A percentile compares a stretch with the other conserved stretches of the same genome.
phyloP scores from a whole-genome alignment of 2,888 invertebrate species.

The Argyra leucocephala region DNA sequence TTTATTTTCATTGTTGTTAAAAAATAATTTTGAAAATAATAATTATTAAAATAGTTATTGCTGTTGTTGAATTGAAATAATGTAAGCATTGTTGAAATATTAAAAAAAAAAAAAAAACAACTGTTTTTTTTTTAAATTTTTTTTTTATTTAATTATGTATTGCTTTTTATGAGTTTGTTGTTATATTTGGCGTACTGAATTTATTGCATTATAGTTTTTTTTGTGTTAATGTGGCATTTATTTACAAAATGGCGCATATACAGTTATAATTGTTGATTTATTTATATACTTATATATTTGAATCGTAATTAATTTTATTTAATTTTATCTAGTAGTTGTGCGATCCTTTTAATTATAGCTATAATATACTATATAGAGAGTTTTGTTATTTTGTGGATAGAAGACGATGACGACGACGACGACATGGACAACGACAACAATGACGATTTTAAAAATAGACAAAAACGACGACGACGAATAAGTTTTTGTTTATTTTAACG shows the following conservation, averaged over 20 bases:
- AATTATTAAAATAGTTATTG: background rate
- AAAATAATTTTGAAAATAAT: background rate
- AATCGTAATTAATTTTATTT: conserved; percentile 9
- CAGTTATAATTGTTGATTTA: conserved; percentile 15
- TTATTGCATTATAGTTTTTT: no score
- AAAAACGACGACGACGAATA: conserved; percentile 10
- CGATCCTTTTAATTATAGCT: conserved; percentile 17
- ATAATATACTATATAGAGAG: no score
- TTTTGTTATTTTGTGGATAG: no score
- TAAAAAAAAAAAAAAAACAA: no score
- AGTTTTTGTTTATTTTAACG: conserved; percentile 14
- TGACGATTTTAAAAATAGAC: background rate
- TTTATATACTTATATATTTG: conserved; percentile 16
- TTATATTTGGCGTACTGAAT: no score
- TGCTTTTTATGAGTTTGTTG: no score
- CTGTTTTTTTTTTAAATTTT: no score
- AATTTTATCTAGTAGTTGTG: conserved; percentile 10
- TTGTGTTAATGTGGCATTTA: no score
- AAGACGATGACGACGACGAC: conserved; percentile 16
- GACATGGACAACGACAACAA: conserved; percentile 15
- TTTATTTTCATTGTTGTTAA: no score
- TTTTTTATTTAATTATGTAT: background rate
- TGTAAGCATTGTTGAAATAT: background rate
- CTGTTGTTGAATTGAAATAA: background rate
- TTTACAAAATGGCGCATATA: no score